Base-by-base conservation (phyloP, 2,888 invertebrate genomes). In the Tenthredo notha region DNA sequence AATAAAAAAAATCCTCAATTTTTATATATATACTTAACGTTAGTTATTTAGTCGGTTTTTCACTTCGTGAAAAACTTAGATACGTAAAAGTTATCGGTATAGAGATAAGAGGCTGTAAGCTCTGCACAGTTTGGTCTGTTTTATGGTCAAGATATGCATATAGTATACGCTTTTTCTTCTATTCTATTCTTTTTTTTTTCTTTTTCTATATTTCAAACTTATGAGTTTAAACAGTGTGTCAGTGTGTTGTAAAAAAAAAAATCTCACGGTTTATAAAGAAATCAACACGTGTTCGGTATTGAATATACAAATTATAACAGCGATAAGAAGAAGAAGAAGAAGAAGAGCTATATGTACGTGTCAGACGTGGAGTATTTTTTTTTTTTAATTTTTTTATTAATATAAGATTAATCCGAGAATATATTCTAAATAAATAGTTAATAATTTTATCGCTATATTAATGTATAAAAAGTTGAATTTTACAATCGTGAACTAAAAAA, bases 221-320 rank as follows among this genome's bases (percentile, higher is more conserved):
- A 54, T 54, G n/a, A 18, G n/a, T 54, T 54, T 54, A 7, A 54
- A n/a, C 54, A 54, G 54, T 54, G n/a, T n/a, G n/a, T n/a, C n/a
- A 54, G n/a, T 54, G n/a, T 54, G 15, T 15, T 37, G 6, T 33
- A 29, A 70, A 12, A 37, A 33, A 29, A 70, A 12, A 37, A 18
- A 70, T n/a, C 37, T 37, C 18, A 37, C 2, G 12, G 47, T n/a
- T 37, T 70, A 10, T 37, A 70, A 70, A 54, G n/a, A 61, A 37
- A 37, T 70, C 70, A 70, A 70, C 70, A 70, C 70, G 70, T 70
- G 70, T 70, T 70, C 70, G 33, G 15, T 21, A 10, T 70, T 29
- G 5, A 37, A 70, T 70, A 7, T 70, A 70, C 70, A 70, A 70
- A 70, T 70, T 70, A 70, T 18, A 33, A 70, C 70, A 37, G 15